Evolutionary conservation across 1,140 invertebrate genomes (phyloP).

Genomic region (Meloidogyne exigua): DNA sequence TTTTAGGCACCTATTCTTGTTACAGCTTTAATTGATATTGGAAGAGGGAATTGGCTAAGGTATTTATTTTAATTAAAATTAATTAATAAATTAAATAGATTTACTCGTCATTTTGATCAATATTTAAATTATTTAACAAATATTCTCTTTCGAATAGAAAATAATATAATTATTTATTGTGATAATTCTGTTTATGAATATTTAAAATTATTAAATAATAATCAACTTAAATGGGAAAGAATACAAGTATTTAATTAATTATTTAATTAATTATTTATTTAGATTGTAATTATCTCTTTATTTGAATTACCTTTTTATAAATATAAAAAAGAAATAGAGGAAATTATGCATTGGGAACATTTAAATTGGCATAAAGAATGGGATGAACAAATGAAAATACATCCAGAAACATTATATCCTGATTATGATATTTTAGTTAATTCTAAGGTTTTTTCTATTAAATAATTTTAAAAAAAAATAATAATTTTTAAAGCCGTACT

Average conservation of each 20-base stretch:
- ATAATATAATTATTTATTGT: constrained; percentile 47
- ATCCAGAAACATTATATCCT: constrained; percentile 49
- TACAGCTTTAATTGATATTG: constrained; percentile 54
- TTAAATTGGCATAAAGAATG: constrained; percentile 40
- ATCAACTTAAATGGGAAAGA: constrained; percentile 34
- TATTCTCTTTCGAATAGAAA: constrained; percentile 42
- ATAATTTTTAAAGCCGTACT: constrained; percentile 38
- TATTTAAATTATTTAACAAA: constrained; percentile 43
- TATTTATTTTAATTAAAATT: background rate
- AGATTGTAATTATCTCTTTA: constrained; percentile 39
- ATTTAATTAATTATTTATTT: constrained; percentile 6
- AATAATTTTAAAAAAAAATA: no score
- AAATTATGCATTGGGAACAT: constrained; percentile 47
- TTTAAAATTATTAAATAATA: constrained; percentile 11
- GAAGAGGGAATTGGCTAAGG: constrained; percentile 46
- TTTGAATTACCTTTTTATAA: constrained; percentile 48
- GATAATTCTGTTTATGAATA: constrained; percentile 38
- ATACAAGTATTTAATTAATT: constrained; percentile 29
- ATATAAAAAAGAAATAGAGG: constrained; percentile 32
- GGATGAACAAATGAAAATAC: constrained; percentile 40
- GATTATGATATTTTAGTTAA: constrained; percentile 56
- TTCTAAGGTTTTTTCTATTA: constrained; percentile 28
- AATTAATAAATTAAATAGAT: background rate
- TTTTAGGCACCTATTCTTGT: constrained; percentile 32
- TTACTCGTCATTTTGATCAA: constrained; percentile 41